A percentile compares a stretch with the other conserved stretches of the same genome.
Evolutionary conservation across 2,888 invertebrate species (phyloP).

Genomic region (Drosophila bunnanda): DNA sequence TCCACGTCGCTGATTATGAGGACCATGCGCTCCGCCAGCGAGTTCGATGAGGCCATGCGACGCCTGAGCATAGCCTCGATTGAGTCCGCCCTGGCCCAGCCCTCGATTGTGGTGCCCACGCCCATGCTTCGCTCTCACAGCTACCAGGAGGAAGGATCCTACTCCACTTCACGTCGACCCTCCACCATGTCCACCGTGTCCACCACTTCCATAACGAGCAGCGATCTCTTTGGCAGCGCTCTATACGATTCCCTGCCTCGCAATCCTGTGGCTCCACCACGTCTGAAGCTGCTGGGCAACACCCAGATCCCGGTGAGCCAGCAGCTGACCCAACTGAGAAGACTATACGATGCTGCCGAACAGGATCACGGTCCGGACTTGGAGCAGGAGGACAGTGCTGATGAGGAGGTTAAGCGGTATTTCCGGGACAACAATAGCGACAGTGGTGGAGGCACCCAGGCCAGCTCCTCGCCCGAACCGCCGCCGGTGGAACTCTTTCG

Average conservation of each 20-base stretch:
- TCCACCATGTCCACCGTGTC: slow-evolving; percentile 70
- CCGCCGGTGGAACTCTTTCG: slow-evolving; percentile 55
- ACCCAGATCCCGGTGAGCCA: slow-evolving; percentile 82
- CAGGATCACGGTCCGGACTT: slow-evolving; percentile 50
- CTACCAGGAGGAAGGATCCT: slow-evolving; percentile 70
- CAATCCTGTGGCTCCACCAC: slow-evolving; percentile 80
- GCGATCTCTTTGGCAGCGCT: slow-evolving; percentile 59
- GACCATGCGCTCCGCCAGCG: slow-evolving; percentile 84
- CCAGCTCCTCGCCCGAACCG: slow-evolving; percentile 78
- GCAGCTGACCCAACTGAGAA: slow-evolving; percentile 82
- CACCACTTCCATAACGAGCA: slow-evolving; percentile 66
- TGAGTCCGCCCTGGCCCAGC: slow-evolving; percentile 73
- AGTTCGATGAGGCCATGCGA: slow-evolving; percentile 84
- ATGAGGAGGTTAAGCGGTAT: slow-evolving; percentile 87
- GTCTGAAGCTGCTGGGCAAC: slow-evolving; percentile 82
- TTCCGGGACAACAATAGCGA: slow-evolving; percentile 84
- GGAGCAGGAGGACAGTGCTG: slow-evolving; percentile 85
- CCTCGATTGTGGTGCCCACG: slow-evolving; percentile 73
- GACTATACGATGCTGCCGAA: slow-evolving; percentile 83
- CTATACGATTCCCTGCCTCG: slow-evolving; percentile 67
- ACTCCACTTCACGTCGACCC: slow-evolving; percentile 48
- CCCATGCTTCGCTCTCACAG: slow-evolving; percentile 79
- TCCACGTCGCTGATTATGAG: slow-evolving; percentile 84
- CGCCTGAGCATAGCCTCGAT: slow-evolving; percentile 82
- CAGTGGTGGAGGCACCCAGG: slow-evolving; percentile 81